Conservation (phyloP, 2,888 invertebrate species). For the Conomelus anceps region DNA sequence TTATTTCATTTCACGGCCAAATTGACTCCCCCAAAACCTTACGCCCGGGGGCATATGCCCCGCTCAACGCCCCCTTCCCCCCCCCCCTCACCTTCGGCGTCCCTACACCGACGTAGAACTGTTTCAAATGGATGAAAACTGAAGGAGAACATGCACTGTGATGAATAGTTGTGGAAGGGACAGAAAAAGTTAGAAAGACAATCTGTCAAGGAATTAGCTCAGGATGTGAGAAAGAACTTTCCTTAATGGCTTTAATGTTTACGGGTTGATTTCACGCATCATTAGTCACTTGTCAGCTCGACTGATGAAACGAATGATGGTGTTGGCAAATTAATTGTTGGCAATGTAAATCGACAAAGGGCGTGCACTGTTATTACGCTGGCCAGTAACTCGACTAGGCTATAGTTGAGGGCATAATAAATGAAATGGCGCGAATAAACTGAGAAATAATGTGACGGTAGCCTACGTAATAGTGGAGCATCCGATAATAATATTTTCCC, state of each 20-base stretch:
- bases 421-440: not conserved
- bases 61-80: too few relatives aligned
- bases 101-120: not conserved
- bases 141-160: not conserved
- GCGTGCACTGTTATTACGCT: not conserved
- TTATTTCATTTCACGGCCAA: too few relatives aligned
- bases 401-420: not conserved
- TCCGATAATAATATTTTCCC: not conserved
- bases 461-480: not conserved
- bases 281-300: not conserved
- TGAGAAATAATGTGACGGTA: too few relatives aligned
- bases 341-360: not conserved
- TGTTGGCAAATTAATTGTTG: not conserved
- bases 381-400: not conserved
- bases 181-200: not conserved
- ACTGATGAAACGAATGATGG: not conserved
- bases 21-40: too few relatives aligned
- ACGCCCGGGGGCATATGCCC: too few relatives aligned
- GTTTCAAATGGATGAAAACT: not conserved
- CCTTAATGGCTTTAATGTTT: not conserved
- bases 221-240: not conserved
- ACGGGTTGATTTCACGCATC: not conserved
- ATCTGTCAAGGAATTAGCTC: not conserved
- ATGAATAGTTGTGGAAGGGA: not conserved
- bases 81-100: too few relatives aligned